Evolutionary conservation across 2,888 invertebrate genomes (phyloP), one percentile per base, ranked within the genome.

Genomic region (Encarsia formosa): DNA sequence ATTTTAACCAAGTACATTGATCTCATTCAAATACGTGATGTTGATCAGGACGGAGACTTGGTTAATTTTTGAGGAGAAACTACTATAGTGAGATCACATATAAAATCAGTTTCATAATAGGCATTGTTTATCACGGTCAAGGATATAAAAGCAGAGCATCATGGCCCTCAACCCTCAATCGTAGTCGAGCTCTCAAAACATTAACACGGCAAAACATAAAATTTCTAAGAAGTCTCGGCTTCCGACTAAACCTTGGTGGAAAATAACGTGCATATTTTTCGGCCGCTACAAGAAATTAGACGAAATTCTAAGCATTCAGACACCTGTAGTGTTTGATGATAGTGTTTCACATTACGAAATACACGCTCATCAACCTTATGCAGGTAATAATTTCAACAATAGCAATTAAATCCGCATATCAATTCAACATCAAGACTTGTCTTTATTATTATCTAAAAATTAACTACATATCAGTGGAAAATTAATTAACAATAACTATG

Each of bases 341-440:
- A 41, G 44, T 5, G 49, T 59, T 24, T 32, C 54, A 6, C 40
- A 54, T 13, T 59, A 54, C 31, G 56, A 57, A 11, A 37, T 52
- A 1, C 49, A 54, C 24, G 23, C 43, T 2, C 56, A 59, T 46
- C 35, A 46, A 18, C 50, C 50, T 2, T 52, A 56, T 16, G 8
- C 23, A 15, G n/a, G 37, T 8, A n/a, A 54, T 9, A 39, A 42
- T 11, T 59, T 50, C 37, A 52, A 56, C 29, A 45, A 39, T 16
- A 47, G 46, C 26, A 54, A 59, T 49, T 52, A 59, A 49, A 59
- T 59, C 13, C 31, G 52, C 16, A 59, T 59, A 15, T 32, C 23
- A 3, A 44, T 56, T n/a, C 52, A 56, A 24, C 49, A 52, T 42
- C 38, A 50, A 32, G 54, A 58, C n/a, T n/a, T n/a, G n/a, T n/a